A percentile compares a stretch with the other conserved stretches of the same genome.
These are phyloP conservation scores for Etheostoma spectabile DNA, from an alignment of 2,113 vertebrate species.

Conservation along the genomic window DNA sequence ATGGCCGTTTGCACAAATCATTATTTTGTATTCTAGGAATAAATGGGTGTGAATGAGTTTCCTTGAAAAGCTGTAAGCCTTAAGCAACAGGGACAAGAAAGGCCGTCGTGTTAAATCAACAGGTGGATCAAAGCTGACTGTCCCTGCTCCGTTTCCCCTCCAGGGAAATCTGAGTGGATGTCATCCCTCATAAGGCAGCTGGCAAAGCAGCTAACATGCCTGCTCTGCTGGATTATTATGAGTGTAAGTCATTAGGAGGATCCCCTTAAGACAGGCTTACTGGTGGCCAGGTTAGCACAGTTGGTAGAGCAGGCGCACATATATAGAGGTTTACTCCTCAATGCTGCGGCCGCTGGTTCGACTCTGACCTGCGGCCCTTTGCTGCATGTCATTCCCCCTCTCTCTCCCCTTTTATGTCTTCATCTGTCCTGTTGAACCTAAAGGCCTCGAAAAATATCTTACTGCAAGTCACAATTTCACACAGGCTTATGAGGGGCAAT, in stretches of 20 bases:
- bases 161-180: conserved; percentile 55
- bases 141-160: conserved; percentile 17
- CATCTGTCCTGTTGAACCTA: no score
- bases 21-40: conserved; percentile 20
- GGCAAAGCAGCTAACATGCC: conserved; percentile 42
- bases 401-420: no score
- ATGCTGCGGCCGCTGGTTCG: no score
- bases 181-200: conserved; percentile 55
- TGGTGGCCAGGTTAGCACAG: background rate
- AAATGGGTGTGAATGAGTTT: conserved; percentile 18
- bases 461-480: conserved; percentile 34
- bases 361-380: no score
- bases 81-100: background rate
- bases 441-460: no score
- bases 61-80: background rate
- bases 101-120: background rate
- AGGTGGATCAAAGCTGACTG: conserved; percentile 47
- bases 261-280: conserved; percentile 17
- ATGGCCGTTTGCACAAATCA: background rate
- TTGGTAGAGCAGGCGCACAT: no score
- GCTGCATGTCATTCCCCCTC: no score
- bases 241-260: conserved; percentile 47
- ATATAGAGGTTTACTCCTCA: no score
- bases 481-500: conserved; percentile 5
- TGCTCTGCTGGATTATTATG: conserved; percentile 37